Evolutionary conservation across 2,797 vertebrate species (phyloP).

Genomic region (Molossus molossus): DNA sequence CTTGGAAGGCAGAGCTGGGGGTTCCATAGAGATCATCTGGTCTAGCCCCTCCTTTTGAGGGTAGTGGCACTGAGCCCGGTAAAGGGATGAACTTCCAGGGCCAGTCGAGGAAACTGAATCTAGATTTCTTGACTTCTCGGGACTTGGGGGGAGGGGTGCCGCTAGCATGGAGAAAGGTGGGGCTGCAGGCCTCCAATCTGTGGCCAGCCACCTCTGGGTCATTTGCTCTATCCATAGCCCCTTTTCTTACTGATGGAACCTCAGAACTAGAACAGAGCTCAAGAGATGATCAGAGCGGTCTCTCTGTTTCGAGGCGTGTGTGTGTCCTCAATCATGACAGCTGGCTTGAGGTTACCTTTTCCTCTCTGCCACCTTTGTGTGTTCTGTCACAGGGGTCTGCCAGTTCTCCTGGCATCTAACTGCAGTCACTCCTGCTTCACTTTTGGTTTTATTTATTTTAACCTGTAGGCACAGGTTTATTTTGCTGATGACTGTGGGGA

Average conservation of each 20-base stretch:
- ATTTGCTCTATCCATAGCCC: background rate
- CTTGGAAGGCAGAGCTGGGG: background rate
- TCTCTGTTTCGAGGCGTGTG: background rate
- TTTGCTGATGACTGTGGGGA: conserved; percentile 2
- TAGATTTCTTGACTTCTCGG: background rate
- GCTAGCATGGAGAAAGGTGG: background rate
- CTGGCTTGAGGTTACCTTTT: background rate
- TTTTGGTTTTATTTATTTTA: conserved; percentile 59
- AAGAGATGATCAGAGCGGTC: background rate
- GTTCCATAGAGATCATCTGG: background rate
- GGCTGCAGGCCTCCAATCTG: background rate
- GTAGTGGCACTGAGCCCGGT: background rate
- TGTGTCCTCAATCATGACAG: background rate
- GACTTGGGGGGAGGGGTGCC: background rate
- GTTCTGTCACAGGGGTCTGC: background rate
- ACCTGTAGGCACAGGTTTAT: background rate
- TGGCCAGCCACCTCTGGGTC: background rate
- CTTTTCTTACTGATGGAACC: background rate
- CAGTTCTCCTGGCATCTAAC: background rate
- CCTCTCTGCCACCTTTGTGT: background rate
- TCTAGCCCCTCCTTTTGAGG: background rate
- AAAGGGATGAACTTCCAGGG: background rate
- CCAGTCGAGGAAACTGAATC: background rate
- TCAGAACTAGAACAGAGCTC: background rate
- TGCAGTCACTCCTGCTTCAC: background rate